phyloP scores from a whole-genome alignment of 92 coral and sea anemone species.

The Epizoanthus scotinus region DNA sequence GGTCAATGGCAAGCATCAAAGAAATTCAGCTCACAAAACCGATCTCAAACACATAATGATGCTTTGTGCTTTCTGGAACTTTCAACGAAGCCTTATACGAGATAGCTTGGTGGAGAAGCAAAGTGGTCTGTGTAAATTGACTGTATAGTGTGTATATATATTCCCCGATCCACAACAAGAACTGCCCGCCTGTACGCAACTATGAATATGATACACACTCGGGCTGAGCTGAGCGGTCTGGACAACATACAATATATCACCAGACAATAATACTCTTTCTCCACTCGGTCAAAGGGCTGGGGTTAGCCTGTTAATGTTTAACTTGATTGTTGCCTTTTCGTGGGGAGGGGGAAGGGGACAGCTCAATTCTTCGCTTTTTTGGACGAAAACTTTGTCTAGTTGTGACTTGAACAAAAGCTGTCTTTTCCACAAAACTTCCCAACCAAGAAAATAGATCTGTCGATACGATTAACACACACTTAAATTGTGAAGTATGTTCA shows the following conservation, averaged over 20 bases:
- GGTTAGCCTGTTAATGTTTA: no score
- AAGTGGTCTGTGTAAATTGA: slow-evolving; percentile 14
- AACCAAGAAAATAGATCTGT: no score
- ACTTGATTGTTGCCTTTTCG: no score
- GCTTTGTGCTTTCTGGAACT: slow-evolving; percentile 9
- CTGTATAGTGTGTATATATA: background rate
- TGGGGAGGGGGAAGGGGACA: no score
- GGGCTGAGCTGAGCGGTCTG: slow-evolving; percentile 56
- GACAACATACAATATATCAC: slow-evolving; percentile 48
- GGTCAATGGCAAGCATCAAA: slow-evolving; percentile 26
- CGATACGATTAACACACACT: no score
- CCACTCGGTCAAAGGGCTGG: slow-evolving; percentile 29
- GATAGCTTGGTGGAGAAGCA: slow-evolving; percentile 24
- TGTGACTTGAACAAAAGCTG: no score
- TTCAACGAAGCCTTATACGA: slow-evolving; percentile 25
- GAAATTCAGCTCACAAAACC: slow-evolving; percentile 27
- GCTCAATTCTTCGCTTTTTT: no score
- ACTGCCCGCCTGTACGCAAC: slow-evolving; percentile 10
- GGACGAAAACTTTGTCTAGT: no score
- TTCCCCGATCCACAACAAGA: slow-evolving; percentile 15
- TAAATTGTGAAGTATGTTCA: no score
- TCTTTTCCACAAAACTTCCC: no score
- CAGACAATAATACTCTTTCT: slow-evolving; percentile 65
- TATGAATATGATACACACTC: background rate
- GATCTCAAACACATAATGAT: slow-evolving; percentile 19